These are phyloP conservation scores for Anhinga anhinga DNA, from an alignment of 2,113 vertebrate species.

Conservation along the genomic window DNA sequence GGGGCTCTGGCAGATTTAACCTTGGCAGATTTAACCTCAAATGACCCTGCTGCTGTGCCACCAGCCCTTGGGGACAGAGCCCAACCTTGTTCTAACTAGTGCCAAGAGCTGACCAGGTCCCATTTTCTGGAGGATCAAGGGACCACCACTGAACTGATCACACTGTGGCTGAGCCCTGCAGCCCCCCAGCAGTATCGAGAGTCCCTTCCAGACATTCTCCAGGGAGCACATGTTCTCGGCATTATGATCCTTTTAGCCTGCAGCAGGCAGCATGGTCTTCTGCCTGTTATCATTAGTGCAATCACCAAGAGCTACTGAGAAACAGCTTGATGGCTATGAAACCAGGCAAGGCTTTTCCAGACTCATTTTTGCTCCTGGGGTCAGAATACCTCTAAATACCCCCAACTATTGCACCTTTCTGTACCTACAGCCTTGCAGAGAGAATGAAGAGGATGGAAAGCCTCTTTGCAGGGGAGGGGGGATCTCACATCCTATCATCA, in stretches of 20 bases:
- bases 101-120: neutral
- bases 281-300: neutral
- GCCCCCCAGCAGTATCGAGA: neutral
- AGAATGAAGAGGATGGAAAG: neutral
- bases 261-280: neutral
- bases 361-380: neutral
- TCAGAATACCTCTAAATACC: neutral
- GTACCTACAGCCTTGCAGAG: neutral
- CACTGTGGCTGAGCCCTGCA: neutral
- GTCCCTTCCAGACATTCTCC: neutral
- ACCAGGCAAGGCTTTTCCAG: neutral
- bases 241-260: neutral
- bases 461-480: neutral
- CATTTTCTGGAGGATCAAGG: neutral
- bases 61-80: neutral
- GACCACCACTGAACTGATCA: neutral
- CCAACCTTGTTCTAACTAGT: neutral
- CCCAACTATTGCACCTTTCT: slow-evolving; percentile 42
- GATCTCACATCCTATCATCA: neutral
- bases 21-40: neutral
- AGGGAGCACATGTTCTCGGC: neutral
- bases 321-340: neutral
- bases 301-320: neutral
- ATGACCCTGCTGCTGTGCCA: neutral
- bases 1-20: neutral